Evolutionary conservation across 2,888 invertebrate species (phyloP).

Genomic region (Aphrophora alni): DNA sequence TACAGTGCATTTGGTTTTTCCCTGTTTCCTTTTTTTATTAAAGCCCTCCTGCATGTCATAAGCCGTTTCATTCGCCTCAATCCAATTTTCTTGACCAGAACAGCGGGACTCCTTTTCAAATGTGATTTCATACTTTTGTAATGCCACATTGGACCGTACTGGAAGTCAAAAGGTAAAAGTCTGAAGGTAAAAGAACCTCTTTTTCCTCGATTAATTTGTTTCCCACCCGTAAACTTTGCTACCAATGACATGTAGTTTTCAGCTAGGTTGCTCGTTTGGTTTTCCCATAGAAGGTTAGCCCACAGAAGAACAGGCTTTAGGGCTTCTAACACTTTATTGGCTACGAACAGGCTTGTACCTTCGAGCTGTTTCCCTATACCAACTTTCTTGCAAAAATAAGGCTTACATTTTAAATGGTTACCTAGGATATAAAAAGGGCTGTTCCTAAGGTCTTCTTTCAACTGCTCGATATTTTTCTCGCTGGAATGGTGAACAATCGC

Average conservation of each 20-base stretch:
- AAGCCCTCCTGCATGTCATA: too few relatives aligned
- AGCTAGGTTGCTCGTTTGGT: slow-evolving; percentile 39
- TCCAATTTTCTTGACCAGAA: too few relatives aligned
- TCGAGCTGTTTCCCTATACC: neutral
- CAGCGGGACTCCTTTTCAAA: too few relatives aligned
- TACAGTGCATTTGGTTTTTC: too few relatives aligned
- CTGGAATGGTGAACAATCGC: slow-evolving; percentile 16
- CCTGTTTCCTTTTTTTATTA: too few relatives aligned
- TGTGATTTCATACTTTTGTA: too few relatives aligned
- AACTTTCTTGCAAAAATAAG: slow-evolving; percentile 1
- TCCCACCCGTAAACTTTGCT: slow-evolving; percentile 36
- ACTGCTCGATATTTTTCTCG: slow-evolving; percentile 26
- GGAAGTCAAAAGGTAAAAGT: neutral
- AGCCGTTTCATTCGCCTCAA: too few relatives aligned
- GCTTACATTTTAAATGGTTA: slow-evolving; percentile 15
- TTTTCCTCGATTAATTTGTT: slow-evolving; percentile 33
- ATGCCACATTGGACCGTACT: too few relatives aligned
- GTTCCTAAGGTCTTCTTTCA: slow-evolving; percentile 32
- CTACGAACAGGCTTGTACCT: slow-evolving; percentile 23
- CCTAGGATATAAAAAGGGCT: slow-evolving; percentile 35
- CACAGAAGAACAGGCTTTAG: slow-evolving; percentile 37
- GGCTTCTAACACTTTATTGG: slow-evolving; percentile 16
- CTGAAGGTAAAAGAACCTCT: slow-evolving; percentile 25
- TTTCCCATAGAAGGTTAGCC: slow-evolving; percentile 12
- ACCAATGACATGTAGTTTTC: slow-evolving; percentile 40